These are phyloP conservation scores for Blastomussa wellsi DNA, from an alignment of 92 coral and sea anemone species.

Conservation along the genomic window DNA sequence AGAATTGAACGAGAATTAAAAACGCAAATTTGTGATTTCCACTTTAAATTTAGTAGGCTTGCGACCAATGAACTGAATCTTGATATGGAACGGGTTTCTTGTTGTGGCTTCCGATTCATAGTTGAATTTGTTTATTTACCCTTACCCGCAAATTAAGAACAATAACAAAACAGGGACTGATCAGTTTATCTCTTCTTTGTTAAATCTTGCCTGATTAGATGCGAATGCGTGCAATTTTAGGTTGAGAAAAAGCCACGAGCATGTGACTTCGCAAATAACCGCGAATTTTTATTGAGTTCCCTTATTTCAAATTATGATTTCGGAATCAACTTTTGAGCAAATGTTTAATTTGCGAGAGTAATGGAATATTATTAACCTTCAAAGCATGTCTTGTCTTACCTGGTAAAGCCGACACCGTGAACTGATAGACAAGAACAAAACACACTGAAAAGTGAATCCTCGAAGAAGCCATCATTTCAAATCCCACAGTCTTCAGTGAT, in stretches of 20 bases:
- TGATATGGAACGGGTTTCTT: not conserved
- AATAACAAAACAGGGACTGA: conserved; percentile 17
- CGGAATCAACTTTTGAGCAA: not conserved
- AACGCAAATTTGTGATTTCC: not conserved
- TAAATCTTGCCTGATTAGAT: not conserved
- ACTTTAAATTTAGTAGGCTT: not conserved
- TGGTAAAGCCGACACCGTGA: conserved; percentile 46
- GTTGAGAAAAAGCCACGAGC: not conserved
- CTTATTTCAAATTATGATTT: not conserved
- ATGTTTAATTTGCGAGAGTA: not conserved
- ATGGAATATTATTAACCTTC: not conserved
- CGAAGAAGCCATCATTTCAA: not conserved
- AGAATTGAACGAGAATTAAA: not conserved
- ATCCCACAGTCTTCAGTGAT: not conserved
- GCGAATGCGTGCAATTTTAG: not conserved
- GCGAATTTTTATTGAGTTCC: not conserved
- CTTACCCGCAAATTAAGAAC: not conserved
- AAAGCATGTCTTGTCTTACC: conserved; percentile 32
- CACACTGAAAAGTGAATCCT: conserved; percentile 16
- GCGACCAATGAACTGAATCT: not conserved
- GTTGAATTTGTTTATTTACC: not conserved
- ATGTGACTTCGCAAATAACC: not conserved
- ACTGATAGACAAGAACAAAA: conserved; percentile 19
- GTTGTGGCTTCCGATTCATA: not conserved
- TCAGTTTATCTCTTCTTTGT: not conserved